A percentile compares a stretch with the other conserved stretches of the same genome.
phyloP scores from a whole-genome alignment of 2,888 invertebrate species.

The Esperia sulphurella region DNA sequence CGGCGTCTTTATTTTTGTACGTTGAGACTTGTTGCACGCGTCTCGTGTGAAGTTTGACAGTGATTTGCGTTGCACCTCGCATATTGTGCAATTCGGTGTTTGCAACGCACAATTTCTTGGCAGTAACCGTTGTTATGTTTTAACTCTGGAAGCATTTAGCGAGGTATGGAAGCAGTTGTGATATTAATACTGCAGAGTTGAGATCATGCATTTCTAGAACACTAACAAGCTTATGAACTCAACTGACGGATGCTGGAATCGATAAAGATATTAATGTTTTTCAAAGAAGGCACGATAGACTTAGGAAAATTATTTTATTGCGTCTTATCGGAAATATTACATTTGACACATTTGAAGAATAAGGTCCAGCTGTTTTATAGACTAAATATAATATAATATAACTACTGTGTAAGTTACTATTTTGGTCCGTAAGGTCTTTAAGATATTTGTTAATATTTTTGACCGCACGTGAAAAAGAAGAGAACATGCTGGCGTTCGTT shows the following conservation, averaged over 20 bases:
- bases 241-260: constrained; percentile 9
- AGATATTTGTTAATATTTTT: too few relatives aligned
- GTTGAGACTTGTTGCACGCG: constrained; percentile 56
- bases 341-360: constrained; percentile 26
- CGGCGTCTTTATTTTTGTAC: constrained; percentile 61
- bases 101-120: constrained; percentile 34
- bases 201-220: neutral
- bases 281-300: constrained; percentile 29
- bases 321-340: constrained; percentile 40
- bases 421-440: too few relatives aligned
- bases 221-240: neutral
- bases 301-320: constrained; percentile 39
- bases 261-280: constrained; percentile 21
- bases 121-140: constrained; percentile 39
- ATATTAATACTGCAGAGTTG: constrained; percentile 18
- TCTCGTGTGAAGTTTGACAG: constrained; percentile 33
- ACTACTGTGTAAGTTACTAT: too few relatives aligned
- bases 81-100: constrained; percentile 14
- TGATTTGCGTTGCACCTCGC: constrained; percentile 29
- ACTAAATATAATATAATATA: too few relatives aligned
- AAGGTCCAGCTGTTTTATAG: neutral
- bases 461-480: too few relatives aligned
- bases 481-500: too few relatives aligned
- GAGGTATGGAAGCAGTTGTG: constrained; percentile 20
- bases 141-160: constrained; percentile 17